phyloP scores from a whole-genome alignment of 2,888 invertebrate genomes.

The Dicroscelio sp. region DNA sequence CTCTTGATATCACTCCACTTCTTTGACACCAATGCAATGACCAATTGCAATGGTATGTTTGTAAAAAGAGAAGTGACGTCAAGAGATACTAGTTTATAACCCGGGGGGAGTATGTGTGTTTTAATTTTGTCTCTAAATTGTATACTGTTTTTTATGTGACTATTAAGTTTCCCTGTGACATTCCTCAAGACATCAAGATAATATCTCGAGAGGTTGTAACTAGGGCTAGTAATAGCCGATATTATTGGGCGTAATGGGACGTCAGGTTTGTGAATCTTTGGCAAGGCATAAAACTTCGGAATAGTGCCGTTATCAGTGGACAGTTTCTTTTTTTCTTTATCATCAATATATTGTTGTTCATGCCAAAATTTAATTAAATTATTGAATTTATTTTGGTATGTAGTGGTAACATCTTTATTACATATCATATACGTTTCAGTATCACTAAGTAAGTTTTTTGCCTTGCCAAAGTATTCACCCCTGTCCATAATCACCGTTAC shows the following conservation, averaged over 20 bases:
- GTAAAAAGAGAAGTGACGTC: no score
- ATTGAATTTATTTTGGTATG: not conserved
- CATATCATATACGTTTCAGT: not conserved
- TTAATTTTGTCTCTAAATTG: no score
- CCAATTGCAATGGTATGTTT: no score
- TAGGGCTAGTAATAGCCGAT: not conserved
- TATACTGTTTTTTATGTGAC: no score
- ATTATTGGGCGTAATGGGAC: not conserved
- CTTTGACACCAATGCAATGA: no score
- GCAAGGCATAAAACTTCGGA: not conserved
- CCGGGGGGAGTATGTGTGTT: no score
- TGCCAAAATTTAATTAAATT: not conserved
- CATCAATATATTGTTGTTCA: not conserved
- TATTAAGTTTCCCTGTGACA: no score
- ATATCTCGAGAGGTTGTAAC: not conserved
- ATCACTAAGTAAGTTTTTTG: not conserved
- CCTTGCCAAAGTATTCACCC: not conserved
- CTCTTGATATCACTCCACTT: no score
- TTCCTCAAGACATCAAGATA: not conserved
- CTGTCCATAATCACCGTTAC: not conserved
- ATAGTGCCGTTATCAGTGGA: slow-evolving; percentile 6
- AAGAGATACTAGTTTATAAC: no score
- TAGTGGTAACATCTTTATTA: not conserved
- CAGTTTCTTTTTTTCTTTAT: not conserved
- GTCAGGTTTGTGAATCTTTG: slow-evolving; percentile 7